These are phyloP conservation scores for Atopsyche davidsoni DNA, from an alignment of 1,140 invertebrate species.

Conservation along the genomic window DNA sequence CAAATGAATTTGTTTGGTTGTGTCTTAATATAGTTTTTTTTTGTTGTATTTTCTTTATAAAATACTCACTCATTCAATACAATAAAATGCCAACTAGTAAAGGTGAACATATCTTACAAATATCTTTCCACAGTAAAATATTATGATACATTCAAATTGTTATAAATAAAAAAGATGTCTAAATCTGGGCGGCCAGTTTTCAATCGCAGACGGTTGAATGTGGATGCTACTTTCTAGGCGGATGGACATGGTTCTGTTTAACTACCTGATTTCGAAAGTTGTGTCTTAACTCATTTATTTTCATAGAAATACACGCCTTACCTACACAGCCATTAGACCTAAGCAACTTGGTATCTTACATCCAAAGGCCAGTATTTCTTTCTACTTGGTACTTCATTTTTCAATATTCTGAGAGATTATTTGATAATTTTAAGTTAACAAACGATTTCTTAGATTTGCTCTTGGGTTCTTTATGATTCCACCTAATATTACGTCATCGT, in stretches of 20 bases:
- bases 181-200: constrained; percentile 1
- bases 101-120: constrained; percentile 7
- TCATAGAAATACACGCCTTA: constrained; percentile 27
- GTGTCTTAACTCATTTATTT: constrained; percentile 25
- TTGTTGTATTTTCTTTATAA: neutral
- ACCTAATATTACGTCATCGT: constrained; percentile 25
- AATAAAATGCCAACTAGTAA: constrained; percentile 2
- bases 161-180: constrained; percentile 1
- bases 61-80: neutral
- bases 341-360: constrained; percentile 22
- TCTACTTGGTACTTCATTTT: constrained; percentile 18
- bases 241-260: constrained; percentile 13
- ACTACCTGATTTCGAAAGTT: constrained; percentile 14
- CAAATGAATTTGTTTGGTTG: constrained; percentile 2
- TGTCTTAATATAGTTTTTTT: neutral
- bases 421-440: constrained; percentile 27
- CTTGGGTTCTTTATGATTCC: constrained; percentile 23
- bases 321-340: constrained; percentile 28
- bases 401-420: constrained; percentile 26
- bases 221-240: constrained; percentile 8
- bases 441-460: constrained; percentile 29
- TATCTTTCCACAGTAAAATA: constrained; percentile 14
- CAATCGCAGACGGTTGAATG: constrained; percentile 1
- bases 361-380: constrained; percentile 25
- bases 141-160: constrained; percentile 5